phyloP scores from a whole-genome alignment of 2,113 vertebrate species.

The Otis tarda region DNA sequence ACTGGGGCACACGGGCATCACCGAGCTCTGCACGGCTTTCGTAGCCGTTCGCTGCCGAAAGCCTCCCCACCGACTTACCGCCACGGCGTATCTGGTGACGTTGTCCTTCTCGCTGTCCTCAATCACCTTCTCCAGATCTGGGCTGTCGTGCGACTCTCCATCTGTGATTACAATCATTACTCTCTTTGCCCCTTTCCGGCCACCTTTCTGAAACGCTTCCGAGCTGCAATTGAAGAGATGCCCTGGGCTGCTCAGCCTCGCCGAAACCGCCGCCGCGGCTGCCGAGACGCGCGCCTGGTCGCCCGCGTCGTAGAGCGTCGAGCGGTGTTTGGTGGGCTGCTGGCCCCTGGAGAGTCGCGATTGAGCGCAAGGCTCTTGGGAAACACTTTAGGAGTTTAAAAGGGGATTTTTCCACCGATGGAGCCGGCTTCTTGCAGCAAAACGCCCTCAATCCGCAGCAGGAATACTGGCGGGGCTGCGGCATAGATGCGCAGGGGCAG shows the following conservation, averaged over 20 bases:
- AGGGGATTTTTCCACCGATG: rapidly evolving
- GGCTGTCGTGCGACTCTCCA: constrained; percentile 95
- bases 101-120: constrained; percentile 89
- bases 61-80: constrained; percentile 72
- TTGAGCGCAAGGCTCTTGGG: rapidly evolving
- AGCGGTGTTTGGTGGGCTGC: rapidly evolving
- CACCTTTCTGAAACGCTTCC: constrained; percentile 88
- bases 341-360: neutral
- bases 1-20: rapidly evolving
- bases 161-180: constrained; percentile 99
- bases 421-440: neutral
- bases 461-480: neutral
- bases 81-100: constrained; percentile 93
- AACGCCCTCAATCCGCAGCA: neutral
- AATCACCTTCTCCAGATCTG: constrained; percentile 86
- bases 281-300: neutral
- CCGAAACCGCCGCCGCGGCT: neutral
- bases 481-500: neutral
- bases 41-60: rapidly evolving
- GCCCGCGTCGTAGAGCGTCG: rapidly evolving
- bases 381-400: neutral
- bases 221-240: constrained; percentile 71
- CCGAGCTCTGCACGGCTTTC: rapidly evolving
- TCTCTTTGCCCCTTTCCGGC: constrained; percentile 90
- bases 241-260: constrained; percentile 33